phyloP scores from a whole-genome alignment of 2,113 vertebrate species.

The rabbit (Oryctolagus cuniculus) region DNA sequence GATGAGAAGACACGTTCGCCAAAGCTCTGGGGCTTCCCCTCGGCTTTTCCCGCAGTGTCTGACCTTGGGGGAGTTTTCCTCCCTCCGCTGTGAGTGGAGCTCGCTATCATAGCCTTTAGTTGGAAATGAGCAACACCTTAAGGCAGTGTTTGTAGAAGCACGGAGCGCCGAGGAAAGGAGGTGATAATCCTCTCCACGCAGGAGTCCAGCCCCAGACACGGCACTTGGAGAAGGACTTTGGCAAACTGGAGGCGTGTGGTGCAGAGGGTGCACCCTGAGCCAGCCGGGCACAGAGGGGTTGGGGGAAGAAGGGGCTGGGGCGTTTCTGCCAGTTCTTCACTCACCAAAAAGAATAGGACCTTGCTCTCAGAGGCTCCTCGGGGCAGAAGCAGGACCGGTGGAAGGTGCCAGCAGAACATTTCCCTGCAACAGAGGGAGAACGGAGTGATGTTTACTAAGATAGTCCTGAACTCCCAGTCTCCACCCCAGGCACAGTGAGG shows the following conservation, averaged over 20 bases:
- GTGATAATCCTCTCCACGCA: background rate
- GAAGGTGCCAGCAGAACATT: background rate
- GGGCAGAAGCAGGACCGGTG: background rate
- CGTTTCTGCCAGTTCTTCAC: background rate
- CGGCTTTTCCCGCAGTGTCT: background rate
- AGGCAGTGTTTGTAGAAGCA: background rate
- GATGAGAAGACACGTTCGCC: background rate
- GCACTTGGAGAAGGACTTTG: background rate
- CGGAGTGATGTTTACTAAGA: no score
- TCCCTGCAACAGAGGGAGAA: no score
- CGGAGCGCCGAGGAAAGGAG: background rate
- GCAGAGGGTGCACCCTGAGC: background rate
- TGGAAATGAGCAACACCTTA: background rate
- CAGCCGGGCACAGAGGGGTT: background rate
- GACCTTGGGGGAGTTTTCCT: background rate
- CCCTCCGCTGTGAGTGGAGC: background rate
- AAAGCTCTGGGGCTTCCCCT: background rate
- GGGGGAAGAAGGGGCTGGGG: background rate
- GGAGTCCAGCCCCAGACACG: no score
- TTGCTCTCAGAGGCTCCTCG: background rate
- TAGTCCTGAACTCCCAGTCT: no score
- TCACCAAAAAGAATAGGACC: background rate
- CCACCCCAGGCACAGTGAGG: no score
- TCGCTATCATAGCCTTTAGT: background rate
- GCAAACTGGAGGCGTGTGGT: background rate